Evolutionary conservation across 2,888 invertebrate species (phyloP).

Genomic region (Eutolmus rufibarbis): DNA sequence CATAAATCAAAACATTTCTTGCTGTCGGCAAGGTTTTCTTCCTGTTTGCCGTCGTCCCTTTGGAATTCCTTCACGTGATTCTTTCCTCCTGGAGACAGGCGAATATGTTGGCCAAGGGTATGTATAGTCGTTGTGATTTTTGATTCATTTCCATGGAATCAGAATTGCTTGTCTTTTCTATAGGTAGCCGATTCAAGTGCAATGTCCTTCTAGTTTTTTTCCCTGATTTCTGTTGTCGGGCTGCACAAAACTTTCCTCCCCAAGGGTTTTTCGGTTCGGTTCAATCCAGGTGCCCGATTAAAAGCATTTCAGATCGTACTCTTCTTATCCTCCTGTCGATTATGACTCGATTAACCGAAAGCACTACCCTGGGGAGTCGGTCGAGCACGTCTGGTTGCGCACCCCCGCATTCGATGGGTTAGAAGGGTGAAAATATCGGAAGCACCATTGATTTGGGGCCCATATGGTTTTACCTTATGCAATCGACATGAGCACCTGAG

Average conservation of each 20-base stretch:
- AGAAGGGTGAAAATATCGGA: not conserved
- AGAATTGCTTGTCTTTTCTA: not conserved
- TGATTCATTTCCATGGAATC: not conserved
- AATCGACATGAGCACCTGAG: constrained; percentile 3
- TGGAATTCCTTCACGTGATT: not conserved
- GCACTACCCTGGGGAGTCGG: not conserved
- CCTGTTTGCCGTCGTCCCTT: constrained; percentile 12
- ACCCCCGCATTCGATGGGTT: not conserved
- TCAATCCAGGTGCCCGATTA: not conserved
- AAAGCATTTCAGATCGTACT: not conserved
- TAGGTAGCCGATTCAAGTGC: not conserved
- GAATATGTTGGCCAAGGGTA: not conserved
- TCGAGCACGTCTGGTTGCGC: not conserved
- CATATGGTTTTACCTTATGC: not conserved
- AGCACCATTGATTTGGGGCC: not conserved
- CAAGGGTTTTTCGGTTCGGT: not conserved
- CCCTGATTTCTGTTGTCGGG: not conserved
- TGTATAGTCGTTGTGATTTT: not conserved
- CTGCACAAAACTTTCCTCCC: not conserved
- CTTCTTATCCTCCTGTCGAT: not conserved
- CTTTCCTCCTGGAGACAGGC: not conserved
- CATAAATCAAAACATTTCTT: constrained; percentile 34
- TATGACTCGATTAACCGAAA: constrained; percentile 25
- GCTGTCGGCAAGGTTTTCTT: not conserved
- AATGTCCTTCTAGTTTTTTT: not conserved